Evolutionary conservation across 2,888 invertebrate genomes (phyloP).

Genomic region (Taphrorychus bicolor): DNA sequence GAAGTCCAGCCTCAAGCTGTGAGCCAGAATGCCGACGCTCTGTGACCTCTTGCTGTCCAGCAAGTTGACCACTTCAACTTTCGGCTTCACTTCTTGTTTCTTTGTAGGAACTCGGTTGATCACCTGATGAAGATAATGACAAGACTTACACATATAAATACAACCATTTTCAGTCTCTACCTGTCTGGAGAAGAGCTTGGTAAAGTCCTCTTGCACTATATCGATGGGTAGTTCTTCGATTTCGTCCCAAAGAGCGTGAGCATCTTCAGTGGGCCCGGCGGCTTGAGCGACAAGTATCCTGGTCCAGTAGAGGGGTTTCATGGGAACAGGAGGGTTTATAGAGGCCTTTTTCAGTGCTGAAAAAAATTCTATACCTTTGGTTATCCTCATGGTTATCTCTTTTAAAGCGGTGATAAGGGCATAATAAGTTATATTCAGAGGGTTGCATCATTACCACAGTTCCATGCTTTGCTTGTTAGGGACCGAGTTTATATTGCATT

Average conservation of each 20-base stretch:
- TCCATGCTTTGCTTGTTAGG: too few relatives aligned
- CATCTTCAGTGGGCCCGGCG: constrained; percentile 46
- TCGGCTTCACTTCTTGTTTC: constrained; percentile 72
- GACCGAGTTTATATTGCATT: too few relatives aligned
- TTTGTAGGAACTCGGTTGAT: constrained; percentile 74
- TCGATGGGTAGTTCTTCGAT: constrained; percentile 85
- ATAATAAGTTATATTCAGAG: too few relatives aligned
- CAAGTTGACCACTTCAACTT: constrained; percentile 82
- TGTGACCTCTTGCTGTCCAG: constrained; percentile 93
- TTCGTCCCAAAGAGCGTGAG: constrained; percentile 67
- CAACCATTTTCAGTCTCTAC: constrained; percentile 58
- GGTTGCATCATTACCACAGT: too few relatives aligned
- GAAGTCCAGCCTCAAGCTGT: constrained; percentile 88
- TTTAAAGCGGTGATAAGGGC: too few relatives aligned
- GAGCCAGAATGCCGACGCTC: constrained; percentile 91
- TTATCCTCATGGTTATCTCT: too few relatives aligned
- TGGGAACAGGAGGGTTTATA: constrained; percentile 84
- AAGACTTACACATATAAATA: too few relatives aligned
- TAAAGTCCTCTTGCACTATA: constrained; percentile 81
- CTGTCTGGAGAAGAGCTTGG: constrained; percentile 88
- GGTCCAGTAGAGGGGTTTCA: constrained; percentile 97
- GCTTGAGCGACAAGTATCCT: constrained; percentile 74
- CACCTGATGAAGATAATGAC: too few relatives aligned
- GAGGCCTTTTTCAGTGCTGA: constrained; percentile 81
- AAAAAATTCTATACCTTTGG: too few relatives aligned